Percentiles rank a stretch among this genome's conserved stretches.
Evolutionary conservation across 2,888 invertebrate genomes (phyloP).

Genomic region (Cephus spinipes): DNA sequence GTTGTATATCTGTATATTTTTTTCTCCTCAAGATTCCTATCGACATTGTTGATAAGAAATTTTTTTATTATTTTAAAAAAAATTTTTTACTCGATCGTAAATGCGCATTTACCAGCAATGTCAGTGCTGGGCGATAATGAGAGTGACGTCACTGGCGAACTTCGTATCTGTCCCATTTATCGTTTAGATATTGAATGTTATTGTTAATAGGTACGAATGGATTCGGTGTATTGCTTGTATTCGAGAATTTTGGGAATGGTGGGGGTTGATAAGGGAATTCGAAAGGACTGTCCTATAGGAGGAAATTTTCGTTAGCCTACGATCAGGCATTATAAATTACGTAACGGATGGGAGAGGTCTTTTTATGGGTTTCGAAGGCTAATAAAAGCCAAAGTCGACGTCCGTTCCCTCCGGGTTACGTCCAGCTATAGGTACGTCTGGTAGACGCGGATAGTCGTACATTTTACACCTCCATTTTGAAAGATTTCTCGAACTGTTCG

Average conservation of each 20-base stretch:
- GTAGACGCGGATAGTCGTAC: constrained; percentile 8
- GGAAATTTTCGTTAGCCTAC: background rate
- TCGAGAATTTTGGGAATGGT: background rate
- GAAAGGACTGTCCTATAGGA: background rate
- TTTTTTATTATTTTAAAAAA: too few species aligned
- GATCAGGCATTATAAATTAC: background rate
- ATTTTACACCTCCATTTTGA: constrained; percentile 35
- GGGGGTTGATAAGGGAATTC: too few species aligned
- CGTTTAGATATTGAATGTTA: background rate
- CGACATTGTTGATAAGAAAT: constrained; percentile 14
- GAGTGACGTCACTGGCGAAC: background rate
- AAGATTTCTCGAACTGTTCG: constrained; percentile 36
- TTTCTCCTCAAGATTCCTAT: constrained; percentile 47
- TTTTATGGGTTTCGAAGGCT: background rate
- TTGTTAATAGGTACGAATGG: background rate
- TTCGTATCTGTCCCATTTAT: background rate
- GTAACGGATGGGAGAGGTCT: background rate
- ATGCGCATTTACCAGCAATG: background rate
- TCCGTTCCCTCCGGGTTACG: background rate
- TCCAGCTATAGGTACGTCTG: background rate
- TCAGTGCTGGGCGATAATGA: background rate
- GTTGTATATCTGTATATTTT: constrained; percentile 15
- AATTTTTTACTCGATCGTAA: background rate
- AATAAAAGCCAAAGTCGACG: background rate
- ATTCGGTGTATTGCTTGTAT: background rate